Evolutionary conservation across 1,140 invertebrate species (phyloP), one percentile per base, ranked within the genome.

Genomic region (Linepithema humile): DNA sequence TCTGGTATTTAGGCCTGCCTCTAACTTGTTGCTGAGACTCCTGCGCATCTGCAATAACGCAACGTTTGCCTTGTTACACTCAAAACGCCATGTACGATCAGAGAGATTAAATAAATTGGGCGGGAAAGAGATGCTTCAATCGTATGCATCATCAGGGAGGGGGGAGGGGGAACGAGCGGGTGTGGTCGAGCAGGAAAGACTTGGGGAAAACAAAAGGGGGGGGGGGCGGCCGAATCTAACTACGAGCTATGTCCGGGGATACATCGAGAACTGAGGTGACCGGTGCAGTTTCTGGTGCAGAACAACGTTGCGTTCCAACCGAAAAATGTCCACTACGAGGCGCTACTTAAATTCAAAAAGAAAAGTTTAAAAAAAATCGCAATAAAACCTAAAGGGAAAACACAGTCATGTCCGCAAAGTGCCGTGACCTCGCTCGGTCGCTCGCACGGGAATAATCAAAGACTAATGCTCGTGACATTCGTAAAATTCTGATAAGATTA

Each of bases 1-100:
- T 96, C 94, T 96, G 95, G 96, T 97, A 97, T 96, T 97, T 97
- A 96, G 96, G 96, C 95, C 96, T 96, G 95, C 96, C 96, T 95
- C 96, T 96, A 95, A 96, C 95, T 94, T 96, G 95, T 94, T 95
- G 95, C 95, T 96, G 96, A 94, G 96, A 96, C 95, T 97, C 96
- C 93, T 95, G 96, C 93, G 95, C 94, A 96, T 95, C 96, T 95
- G 96, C 94, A 95, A 95, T 94, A 94, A 95, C 93, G 93, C 92
- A 93, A 94, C 91, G 92, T 93, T 94, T 94, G 88, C 93, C 91
- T 92, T 93, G 93, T 94, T 94, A 94, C 93, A 94, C 90, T 93
- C 89, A 85, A 84, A 89, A 89, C 87, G 88, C 87, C 87, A 89
- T 85, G 88, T 89, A 89, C 87, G 82, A 89, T 88, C 80, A 82